Evolutionary conservation across 1,140 invertebrate species (phyloP).

Genomic region (Steinernema khuongi): DNA sequence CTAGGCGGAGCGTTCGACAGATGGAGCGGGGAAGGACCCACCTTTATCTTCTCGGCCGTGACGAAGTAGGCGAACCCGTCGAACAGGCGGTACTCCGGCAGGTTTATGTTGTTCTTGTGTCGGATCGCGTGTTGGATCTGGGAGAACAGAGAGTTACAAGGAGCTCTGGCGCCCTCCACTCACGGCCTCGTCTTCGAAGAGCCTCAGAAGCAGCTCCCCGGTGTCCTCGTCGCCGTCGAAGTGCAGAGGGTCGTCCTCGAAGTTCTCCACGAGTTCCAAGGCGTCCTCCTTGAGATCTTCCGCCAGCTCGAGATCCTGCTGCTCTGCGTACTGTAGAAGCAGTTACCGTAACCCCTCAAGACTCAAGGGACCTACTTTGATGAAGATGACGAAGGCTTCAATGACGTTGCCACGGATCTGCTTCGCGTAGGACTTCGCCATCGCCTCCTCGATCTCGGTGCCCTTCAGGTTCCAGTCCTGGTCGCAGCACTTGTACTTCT

Average conservation of each 20-base stretch:
- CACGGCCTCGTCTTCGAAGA: background rate
- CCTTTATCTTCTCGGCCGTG: background rate
- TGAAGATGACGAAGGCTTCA: background rate
- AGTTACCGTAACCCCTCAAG: background rate
- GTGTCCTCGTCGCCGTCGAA: slow-evolving; percentile 1
- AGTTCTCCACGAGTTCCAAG: slow-evolving; percentile 4
- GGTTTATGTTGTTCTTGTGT: background rate
- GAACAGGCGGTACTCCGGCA: background rate
- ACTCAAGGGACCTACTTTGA: background rate
- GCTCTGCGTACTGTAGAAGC: background rate
- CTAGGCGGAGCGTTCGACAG: background rate
- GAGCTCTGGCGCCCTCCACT: background rate
- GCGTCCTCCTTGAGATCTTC: background rate
- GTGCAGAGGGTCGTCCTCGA: background rate
- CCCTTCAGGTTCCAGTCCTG: background rate
- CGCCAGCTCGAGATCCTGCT: background rate
- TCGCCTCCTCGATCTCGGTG: background rate
- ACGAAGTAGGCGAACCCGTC: background rate
- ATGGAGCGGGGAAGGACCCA: background rate
- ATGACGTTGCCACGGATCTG: slow-evolving; percentile 5
- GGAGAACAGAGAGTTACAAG: background rate
- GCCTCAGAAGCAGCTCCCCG: background rate
- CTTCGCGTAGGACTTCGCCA: background rate
- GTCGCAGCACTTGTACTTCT: slow-evolving; percentile 7
- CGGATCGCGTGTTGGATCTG: background rate